Percentiles rank a stretch among this genome's conserved stretches.
Conservation (phyloP, 2,888 invertebrate species). For the Hyposoter didymator region DNA sequence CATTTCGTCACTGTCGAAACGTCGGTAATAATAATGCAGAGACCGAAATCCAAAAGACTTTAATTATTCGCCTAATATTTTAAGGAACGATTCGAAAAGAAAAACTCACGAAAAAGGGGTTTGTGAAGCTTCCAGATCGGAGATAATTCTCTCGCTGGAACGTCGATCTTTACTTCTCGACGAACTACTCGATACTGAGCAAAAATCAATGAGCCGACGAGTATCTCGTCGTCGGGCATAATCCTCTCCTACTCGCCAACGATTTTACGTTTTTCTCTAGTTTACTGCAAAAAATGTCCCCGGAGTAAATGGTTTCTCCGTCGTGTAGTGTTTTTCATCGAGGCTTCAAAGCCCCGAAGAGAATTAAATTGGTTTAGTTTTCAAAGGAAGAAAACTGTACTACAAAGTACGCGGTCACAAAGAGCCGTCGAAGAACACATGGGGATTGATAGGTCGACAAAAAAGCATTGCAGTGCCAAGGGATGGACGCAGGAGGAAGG, state of each 20-base stretch:
- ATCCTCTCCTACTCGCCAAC: background rate
- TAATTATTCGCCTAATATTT: no score
- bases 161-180: background rate
- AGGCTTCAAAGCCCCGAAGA: background rate
- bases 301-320: background rate
- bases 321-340: background rate
- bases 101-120: background rate
- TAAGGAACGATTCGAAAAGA: no score
- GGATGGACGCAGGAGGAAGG: background rate
- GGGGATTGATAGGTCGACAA: background rate
- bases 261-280: background rate
- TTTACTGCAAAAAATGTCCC: background rate
- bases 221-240: no score
- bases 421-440: background rate
- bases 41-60: no score
- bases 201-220: conserved; percentile 12
- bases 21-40: no score
- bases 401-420: background rate
- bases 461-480: background rate
- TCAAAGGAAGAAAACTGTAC: background rate
- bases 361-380: background rate
- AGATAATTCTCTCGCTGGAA: background rate
- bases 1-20: no score
- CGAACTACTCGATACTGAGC: conserved; percentile 22
- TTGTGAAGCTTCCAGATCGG: background rate